Conservation (phyloP, 1,140 invertebrate genomes). For the Habropoda laboriosa region DNA sequence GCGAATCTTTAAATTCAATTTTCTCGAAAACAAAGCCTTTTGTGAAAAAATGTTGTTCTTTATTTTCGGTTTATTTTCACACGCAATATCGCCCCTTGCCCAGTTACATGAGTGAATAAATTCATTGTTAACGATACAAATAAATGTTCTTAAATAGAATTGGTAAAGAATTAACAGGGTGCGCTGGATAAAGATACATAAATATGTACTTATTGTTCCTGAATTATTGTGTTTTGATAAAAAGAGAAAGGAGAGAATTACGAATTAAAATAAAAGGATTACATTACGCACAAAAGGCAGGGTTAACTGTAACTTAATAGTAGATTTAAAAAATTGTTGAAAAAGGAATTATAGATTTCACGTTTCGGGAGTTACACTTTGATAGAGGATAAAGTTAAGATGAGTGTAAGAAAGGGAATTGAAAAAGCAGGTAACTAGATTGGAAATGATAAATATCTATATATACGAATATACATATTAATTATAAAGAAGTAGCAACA, state of each 20-base stretch:
- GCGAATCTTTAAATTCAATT: too few relatives aligned
- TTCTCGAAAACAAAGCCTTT: too few relatives aligned
- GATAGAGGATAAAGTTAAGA: not conserved
- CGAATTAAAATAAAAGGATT: not conserved
- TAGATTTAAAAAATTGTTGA: conserved; percentile 7
- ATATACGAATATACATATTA: not conserved
- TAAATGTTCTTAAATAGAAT: not conserved
- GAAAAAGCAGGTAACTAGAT: not conserved
- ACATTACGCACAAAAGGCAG: conserved; percentile 33
- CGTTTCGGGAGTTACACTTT: conserved; percentile 1
- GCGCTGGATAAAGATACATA: not conserved
- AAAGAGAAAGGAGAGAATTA: too few relatives aligned
- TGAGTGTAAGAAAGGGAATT: too few relatives aligned
- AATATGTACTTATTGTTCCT: not conserved
- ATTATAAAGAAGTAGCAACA: not conserved
- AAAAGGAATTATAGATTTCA: not conserved
- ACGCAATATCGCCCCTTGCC: too few relatives aligned
- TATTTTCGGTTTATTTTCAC: too few relatives aligned
- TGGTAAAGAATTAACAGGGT: not conserved
- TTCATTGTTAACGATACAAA: too few relatives aligned
- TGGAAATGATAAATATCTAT: not conserved
- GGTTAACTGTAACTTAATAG: conserved; percentile 1
- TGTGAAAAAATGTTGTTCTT: too few relatives aligned
- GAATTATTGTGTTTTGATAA: not conserved
- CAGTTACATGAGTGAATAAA: too few relatives aligned